These are phyloP conservation scores for Prosapia bicincta DNA, from an alignment of 2,888 invertebrate genomes.

Conservation along the genomic window DNA sequence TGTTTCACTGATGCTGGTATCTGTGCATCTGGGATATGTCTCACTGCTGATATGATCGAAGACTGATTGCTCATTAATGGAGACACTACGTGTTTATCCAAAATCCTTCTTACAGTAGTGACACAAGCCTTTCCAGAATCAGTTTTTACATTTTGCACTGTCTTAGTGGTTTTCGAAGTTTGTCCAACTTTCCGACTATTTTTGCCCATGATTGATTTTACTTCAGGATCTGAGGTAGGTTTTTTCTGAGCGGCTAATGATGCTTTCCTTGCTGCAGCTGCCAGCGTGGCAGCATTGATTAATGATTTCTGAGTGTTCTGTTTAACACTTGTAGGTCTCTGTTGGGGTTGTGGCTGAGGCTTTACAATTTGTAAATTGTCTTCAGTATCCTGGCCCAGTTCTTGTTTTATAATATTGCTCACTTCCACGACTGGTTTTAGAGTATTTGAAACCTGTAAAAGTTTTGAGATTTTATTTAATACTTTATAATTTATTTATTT, in stretches of 20 bases:
- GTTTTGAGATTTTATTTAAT: no score
- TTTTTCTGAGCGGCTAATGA: conserved; percentile 9
- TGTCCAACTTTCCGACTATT: conserved; percentile 12
- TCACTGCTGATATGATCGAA: background rate
- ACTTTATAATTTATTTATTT: no score
- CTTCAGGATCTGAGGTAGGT: conserved; percentile 5
- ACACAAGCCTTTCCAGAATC: conserved; percentile 9
- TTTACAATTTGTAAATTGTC: background rate
- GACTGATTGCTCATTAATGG: background rate
- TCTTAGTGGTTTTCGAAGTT: conserved; percentile 11
- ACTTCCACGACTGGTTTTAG: background rate
- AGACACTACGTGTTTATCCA: conserved; percentile 9
- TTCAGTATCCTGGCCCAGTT: background rate
- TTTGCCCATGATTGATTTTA: conserved; percentile 33
- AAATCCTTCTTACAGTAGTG: conserved; percentile 18
- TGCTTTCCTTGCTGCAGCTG: conserved; percentile 4
- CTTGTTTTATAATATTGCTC: background rate
- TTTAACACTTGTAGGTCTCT: background rate
- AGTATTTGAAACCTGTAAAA: background rate
- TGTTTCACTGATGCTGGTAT: background rate
- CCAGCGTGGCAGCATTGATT: conserved; percentile 12
- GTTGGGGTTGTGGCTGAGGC: no score
- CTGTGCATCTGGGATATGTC: background rate
- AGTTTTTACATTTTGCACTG: background rate
- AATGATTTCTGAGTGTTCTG: conserved; percentile 15